phyloP scores from a whole-genome alignment of 1,140 invertebrate genomes.

The Choristoneura fumiferana region DNA sequence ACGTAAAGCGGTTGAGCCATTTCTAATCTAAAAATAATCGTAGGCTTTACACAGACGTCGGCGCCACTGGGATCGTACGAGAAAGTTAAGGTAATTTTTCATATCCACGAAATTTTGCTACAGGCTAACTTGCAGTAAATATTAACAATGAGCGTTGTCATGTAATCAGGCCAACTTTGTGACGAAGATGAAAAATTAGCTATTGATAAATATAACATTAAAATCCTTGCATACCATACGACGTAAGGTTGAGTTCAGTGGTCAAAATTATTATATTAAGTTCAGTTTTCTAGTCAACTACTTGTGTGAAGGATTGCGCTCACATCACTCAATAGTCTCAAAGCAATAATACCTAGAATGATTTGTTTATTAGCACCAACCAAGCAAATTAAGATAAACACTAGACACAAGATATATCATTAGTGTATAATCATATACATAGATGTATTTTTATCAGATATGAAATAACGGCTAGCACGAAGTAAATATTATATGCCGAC shows the following conservation, averaged over 20 bases:
- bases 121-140: background rate
- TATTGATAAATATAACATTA: too few species aligned
- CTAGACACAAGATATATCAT: background rate
- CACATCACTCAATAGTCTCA: too few species aligned
- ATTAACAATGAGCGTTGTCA: background rate
- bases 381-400: slow-evolving; percentile 2
- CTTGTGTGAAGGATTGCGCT: too few species aligned
- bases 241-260: too few species aligned
- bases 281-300: too few species aligned
- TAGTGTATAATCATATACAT: background rate
- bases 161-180: too few species aligned
- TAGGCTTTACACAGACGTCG: slow-evolving; percentile 66
- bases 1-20: slow-evolving; percentile 78
- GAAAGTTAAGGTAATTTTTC: slow-evolving; percentile 71
- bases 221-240: too few species aligned
- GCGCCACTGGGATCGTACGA: slow-evolving; percentile 71
- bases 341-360: too few species aligned
- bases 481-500: slow-evolving; percentile 25
- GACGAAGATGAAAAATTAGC: slow-evolving; percentile 15
- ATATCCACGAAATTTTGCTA: slow-evolving; percentile 20
- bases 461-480: background rate
- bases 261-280: too few species aligned
- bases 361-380: background rate
- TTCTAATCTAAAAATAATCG: slow-evolving; percentile 79
- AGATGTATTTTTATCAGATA: slow-evolving; percentile 6